Base-by-base conservation (phyloP, 2,113 vertebrate genomes). In the Lasiurus cinereus region DNA sequence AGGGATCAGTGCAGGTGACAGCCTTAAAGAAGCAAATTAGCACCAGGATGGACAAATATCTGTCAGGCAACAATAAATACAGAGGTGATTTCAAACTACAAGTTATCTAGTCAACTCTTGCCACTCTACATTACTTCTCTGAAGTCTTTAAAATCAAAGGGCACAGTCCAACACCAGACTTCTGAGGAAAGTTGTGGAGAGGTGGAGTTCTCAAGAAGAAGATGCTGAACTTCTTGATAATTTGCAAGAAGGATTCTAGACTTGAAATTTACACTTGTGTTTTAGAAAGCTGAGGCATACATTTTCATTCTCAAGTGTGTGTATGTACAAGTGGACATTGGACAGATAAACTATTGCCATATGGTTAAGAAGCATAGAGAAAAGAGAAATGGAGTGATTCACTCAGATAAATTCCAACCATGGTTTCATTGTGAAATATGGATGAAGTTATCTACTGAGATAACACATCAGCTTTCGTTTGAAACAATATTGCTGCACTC, bases 181-280 rank as follows among this genome's bases (percentile, higher is more conserved):
- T 77, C 27, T 5, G 16, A 33, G 54, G 9, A 83, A 27, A 7
- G 1, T 48, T 0, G 0, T 0, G 0, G 27, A 1, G 16, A 12
- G 10, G 4, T 0, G 3, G 78, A 22, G 9, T 5, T 2, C 31
- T 85, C n/a, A 12, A 31, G 21, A 79, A 83, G 11, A n/a, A 52
- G 31, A 2, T 27, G 11, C 3, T 54, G 5, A 15, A 15, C 29
- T 15, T 43, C 36, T 82, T 39, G 6, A 24, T 54, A 39, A 36
- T 62, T 90, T 66, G 14, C n/a, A 83, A 64, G 13, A 80, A 8
- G 43, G 54, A 3, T 8, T 14, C 18, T 39, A 29, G 27, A n/a
- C 2, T 50, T 43, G 22, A 89, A 33, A 11, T 54, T n/a, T 15
- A 46, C 9, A 52, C 2, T 14, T 78, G 31, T n/a, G 36, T 19